A percentile compares a stretch with the other conserved stretches of the same genome.
Conservation (phyloP, 2,888 invertebrate species). For the Dusona sp. region DNA sequence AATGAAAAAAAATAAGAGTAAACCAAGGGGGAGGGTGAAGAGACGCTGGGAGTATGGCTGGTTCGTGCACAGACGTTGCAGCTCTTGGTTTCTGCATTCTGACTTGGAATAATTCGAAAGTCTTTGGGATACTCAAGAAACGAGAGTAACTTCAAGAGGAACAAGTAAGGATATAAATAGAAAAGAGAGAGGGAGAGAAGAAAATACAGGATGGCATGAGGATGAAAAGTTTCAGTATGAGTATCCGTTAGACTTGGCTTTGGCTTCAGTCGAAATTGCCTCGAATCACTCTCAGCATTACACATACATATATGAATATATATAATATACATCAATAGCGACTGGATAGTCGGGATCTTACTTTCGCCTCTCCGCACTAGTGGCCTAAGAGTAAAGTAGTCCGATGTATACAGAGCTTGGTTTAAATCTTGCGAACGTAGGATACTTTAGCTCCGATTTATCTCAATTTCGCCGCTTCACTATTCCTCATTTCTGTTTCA, state of each 20-base stretch:
- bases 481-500: conserved; percentile 5
- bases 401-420: neutral
- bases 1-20: conserved; percentile 38
- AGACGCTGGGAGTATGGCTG: conserved; percentile 17
- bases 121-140: conserved; percentile 51
- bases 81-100: conserved; percentile 67
- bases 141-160: conserved; percentile 8
- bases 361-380: conserved; percentile 16
- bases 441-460: conserved; percentile 19
- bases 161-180: neutral
- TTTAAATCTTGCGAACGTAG: conserved; percentile 40
- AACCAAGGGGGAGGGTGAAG: conserved; percentile 12
- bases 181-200: conserved; percentile 24
- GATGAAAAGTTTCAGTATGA: conserved; percentile 57
- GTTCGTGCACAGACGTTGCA: conserved; percentile 47
- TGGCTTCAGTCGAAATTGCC: conserved; percentile 64
- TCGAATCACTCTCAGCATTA: conserved; percentile 55
- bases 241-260: conserved; percentile 60
- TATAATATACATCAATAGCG: neutral
- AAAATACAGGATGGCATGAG: conserved; percentile 30
- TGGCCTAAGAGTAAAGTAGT: conserved; percentile 12
- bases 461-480: conserved; percentile 12
- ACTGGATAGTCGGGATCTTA: conserved; percentile 39
- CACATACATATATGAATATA: neutral
- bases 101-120: conserved; percentile 65